Evolutionary conservation across 2,888 invertebrate genomes (phyloP).

Genomic region (Lordiphosa andalusiaca): DNA sequence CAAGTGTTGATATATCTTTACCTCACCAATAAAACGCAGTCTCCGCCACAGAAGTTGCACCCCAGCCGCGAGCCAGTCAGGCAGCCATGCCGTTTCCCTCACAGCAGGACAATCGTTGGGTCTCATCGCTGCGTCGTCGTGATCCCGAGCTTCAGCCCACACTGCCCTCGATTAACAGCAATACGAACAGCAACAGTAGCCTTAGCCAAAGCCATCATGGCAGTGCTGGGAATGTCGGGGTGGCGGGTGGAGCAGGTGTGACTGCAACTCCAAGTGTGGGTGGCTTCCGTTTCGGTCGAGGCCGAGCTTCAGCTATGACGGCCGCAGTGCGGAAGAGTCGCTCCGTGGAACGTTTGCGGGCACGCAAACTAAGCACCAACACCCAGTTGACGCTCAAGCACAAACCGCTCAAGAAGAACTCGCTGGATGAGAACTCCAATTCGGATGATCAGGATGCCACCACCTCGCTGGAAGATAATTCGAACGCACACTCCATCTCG

Average conservation of each 20-base stretch:
- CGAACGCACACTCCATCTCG: conserved; percentile 57
- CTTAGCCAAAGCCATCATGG: conserved; percentile 74
- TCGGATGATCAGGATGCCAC: conserved; percentile 81
- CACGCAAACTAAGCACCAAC: conserved; percentile 77
- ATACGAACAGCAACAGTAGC: conserved; percentile 52
- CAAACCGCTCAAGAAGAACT: conserved; percentile 78
- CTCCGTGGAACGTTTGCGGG: conserved; percentile 80
- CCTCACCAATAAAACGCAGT: conserved; percentile 62
- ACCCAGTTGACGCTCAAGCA: conserved; percentile 80
- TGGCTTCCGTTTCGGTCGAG: conserved; percentile 63
- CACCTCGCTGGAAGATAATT: conserved; percentile 80
- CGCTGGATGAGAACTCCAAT: conserved; percentile 80
- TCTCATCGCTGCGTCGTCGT: conserved; percentile 84
- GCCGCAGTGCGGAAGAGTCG: conserved; percentile 79
- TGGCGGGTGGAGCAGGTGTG: conserved; percentile 62
- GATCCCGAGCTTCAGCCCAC: conserved; percentile 85
- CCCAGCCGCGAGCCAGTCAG: conserved; percentile 77
- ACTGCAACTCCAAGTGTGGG: conserved; percentile 50
- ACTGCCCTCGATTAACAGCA: conserved; percentile 83
- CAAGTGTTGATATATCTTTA: conserved; percentile 22
- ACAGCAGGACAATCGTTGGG: conserved; percentile 85
- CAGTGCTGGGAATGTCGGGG: conserved; percentile 81
- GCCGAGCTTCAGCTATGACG: conserved; percentile 66
- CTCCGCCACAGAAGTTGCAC: conserved; percentile 79
- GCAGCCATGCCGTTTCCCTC: conserved; percentile 68